Base-by-base conservation (phyloP, 1,140 invertebrate species). In the Nephila pilipes region DNA sequence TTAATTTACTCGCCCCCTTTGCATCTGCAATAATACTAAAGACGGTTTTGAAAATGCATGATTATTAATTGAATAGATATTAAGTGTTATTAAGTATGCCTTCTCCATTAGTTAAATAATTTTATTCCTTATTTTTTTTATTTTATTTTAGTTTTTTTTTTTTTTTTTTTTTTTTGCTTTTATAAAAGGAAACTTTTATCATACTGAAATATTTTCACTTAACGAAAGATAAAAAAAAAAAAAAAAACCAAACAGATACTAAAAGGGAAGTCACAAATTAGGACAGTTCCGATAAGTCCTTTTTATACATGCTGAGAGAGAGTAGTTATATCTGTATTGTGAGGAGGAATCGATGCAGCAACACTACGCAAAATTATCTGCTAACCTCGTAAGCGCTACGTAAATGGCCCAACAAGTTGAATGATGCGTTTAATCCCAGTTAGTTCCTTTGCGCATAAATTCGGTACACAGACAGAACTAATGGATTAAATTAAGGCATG, bases 401-500 rank as follows among this genome's bases (percentile, higher is more conserved):
- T 75, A 75, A 75, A 75, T 75, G 25, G 12, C 2, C 14, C 12
- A 75, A 32, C 69, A 75, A 32, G 69, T 75, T 75, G 69, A 75
- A 25, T 32, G 29, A 75, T 32, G 65, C 65, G 65, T 69, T 69
- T 69, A 69, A 32, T 75, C 29, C 69, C 32, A 20, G 29, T 18
- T 36, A 36, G 29, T 65, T 10, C 60, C 65, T 16, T 12, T 69
- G 65, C 29, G 14, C 69, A 75, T 75, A 75, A 75, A 75, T 75
- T 32, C 29, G 3, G 18, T 32, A 75, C 16, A 25, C 69, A 5
- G 16, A 36, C 25, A 4, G 5, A 75, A 29, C 65, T 69, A 32
- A 69, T 69, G 65, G 65, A 32, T 75, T 36, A 20, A 75, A 32
- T 32, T 36, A 75, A 75, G 69, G 69, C 63, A 36, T 75, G 32